A percentile compares a stretch with the other conserved stretches of the same genome.
phyloP scores from a whole-genome alignment of 2,888 invertebrate species.

The Bimastos eiseni region DNA sequence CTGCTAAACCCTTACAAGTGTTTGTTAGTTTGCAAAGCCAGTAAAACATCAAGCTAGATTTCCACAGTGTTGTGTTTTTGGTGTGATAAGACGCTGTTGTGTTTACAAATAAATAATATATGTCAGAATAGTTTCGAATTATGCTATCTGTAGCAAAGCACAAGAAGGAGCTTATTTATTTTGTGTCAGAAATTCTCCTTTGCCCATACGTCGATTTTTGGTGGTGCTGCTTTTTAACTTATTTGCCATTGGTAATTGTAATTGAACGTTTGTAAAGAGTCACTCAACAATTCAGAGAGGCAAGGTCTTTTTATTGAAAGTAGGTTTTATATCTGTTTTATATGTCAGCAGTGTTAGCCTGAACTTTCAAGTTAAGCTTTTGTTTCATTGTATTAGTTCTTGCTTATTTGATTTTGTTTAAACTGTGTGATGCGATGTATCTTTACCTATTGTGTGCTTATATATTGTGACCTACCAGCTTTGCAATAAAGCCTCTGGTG shows the following conservation, averaged over 20 bases:
- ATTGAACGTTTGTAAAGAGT: too few relatives aligned
- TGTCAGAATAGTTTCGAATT: neutral
- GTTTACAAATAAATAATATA: neutral
- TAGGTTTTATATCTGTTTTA: neutral
- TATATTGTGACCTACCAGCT: neutral
- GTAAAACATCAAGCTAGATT: neutral
- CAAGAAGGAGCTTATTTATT: neutral
- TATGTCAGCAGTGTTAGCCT: neutral
- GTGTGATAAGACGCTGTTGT: neutral
- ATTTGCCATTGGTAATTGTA: neutral
- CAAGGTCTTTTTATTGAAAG: neutral
- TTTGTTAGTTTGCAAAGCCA: neutral
- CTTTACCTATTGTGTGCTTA: neutral
- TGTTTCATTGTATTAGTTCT: neutral
- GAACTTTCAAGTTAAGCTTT: neutral
- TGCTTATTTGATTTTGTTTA: neutral
- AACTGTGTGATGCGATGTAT: neutral
- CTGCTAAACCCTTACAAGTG: neutral
- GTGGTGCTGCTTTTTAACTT: neutral
- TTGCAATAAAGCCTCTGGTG: neutral
- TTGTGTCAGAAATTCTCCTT: neutral
- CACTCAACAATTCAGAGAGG: too few relatives aligned
- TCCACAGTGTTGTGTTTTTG: neutral
- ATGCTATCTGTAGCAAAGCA: too few relatives aligned
- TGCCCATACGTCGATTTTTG: neutral